Base-by-base conservation (phyloP, 2,113 vertebrate genomes). In the Semnornis frantzii region DNA sequence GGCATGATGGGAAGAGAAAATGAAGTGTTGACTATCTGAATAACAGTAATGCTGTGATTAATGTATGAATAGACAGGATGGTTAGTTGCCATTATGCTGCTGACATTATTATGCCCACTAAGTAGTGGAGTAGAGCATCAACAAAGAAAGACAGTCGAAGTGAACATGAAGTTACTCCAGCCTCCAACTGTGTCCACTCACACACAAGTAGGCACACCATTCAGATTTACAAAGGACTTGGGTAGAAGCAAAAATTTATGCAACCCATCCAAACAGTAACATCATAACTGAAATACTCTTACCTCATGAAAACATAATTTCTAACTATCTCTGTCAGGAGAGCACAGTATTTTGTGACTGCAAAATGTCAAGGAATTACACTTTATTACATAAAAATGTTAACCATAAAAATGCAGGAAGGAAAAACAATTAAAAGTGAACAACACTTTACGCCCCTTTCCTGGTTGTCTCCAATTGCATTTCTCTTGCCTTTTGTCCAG, bases 391-490 rank as follows among this genome's bases (percentile, higher is more conserved):
- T 37, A 30, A 15, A 72, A 69, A 59, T n/a, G 4, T 39, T 59
- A 63, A 1, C 3, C 3, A 28, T 30, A 86, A 63, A 8, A 62
- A n/a, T 3, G 59, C 3, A 64, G 17, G 15, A 77, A 79, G 18
- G 80, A 94, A 90, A 70, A 54, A 19, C 0, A 63, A 60, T 24
- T 46, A 76, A 17, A 75, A 68, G 6, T 30, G 5, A 86, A 65
- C 16, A 54, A 63, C 3, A 42, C 3, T 73, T 88, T 16, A 77
- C 3, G 2, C 3, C 3, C 11, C 20, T 19, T 93, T 72, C 11
- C 20, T 44, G 10, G 59, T 19, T 21, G 3, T 11, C 30, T 74
- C 62, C 81, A 88, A 80, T 42, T 0, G 0, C 24, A 2, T 31
- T 70, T 90, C 57, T 88, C 14, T 78, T 63, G 14, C 59, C 27